These are phyloP conservation scores for Dendrophyllia cribrosa DNA, from an alignment of 64 coral and sea anemone species.

Conservation along the genomic window DNA sequence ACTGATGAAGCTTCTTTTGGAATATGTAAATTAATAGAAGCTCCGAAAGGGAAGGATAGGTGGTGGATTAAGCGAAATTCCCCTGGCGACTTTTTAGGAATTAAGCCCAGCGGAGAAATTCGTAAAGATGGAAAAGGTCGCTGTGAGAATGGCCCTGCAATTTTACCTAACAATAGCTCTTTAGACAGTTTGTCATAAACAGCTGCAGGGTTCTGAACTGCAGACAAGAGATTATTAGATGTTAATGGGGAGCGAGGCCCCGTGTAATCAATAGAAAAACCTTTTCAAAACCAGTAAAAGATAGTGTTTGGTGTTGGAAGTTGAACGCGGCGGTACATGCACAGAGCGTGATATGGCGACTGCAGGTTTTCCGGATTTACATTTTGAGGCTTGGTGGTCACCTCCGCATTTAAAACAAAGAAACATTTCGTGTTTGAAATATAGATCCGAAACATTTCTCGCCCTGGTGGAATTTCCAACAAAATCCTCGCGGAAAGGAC, in stretches of 20 bases:
- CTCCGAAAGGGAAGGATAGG: background rate
- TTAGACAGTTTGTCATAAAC: constrained; percentile 50
- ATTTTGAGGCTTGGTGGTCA: background rate
- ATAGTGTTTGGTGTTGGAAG: background rate
- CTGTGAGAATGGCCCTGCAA: constrained; percentile 35
- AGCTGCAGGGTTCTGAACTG: background rate
- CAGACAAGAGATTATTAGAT: constrained; percentile 15
- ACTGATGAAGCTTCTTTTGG: background rate
- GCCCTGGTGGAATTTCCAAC: background rate
- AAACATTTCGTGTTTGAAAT: background rate
- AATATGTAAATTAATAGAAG: background rate
- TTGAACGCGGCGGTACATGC: background rate
- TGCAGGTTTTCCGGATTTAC: background rate
- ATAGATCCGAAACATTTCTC: background rate
- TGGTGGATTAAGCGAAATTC: too few species aligned
- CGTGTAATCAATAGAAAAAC: constrained; percentile 41
- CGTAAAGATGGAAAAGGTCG: constrained; percentile 30
- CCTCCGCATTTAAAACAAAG: background rate
- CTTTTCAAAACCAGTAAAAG: constrained; percentile 46
- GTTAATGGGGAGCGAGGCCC: background rate
- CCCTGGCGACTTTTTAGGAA: constrained; percentile 16
- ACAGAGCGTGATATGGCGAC: background rate
- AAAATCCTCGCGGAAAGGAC: too few species aligned
- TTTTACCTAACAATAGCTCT: constrained; percentile 1
- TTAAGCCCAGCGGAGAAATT: constrained; percentile 30